phyloP scores from a whole-genome alignment of 2,888 invertebrate genomes.

The Cylindroiulus punctatus region DNA sequence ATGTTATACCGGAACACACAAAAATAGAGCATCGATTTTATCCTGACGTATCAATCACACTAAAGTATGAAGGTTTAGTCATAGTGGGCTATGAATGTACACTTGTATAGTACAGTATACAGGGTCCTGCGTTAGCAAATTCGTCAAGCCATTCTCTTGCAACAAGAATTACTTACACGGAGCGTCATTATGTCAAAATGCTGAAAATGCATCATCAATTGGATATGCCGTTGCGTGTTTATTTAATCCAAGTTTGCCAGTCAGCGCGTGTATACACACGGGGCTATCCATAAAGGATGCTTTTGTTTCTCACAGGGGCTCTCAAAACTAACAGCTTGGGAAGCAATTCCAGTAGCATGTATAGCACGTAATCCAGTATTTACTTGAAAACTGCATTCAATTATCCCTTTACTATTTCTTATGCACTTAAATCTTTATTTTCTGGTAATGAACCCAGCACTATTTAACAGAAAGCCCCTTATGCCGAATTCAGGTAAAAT shows the following conservation, averaged over 20 bases:
- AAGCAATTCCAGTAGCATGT: background rate
- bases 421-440: too few relatives aligned
- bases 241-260: background rate
- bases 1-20: background rate
- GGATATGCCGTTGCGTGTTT: background rate
- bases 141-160: background rate
- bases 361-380: too few relatives aligned
- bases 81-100: background rate
- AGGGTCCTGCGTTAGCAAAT: background rate
- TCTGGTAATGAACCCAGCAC: too few relatives aligned
- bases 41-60: background rate
- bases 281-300: too few relatives aligned
- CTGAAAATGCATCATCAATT: background rate
- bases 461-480: too few relatives aligned
- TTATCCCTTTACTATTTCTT: too few relatives aligned
- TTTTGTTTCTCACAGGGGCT: too few relatives aligned
- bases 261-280: background rate
- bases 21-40: constrained; percentile 11
- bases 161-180: background rate
- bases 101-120: background rate
- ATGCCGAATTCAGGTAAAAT: too few relatives aligned
- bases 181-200: background rate
- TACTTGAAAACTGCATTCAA: too few relatives aligned
- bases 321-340: background rate
- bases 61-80: constrained; percentile 7